Evolutionary conservation across 2,888 invertebrate genomes (phyloP).

Genomic region (Eustalomyia histrio): DNA sequence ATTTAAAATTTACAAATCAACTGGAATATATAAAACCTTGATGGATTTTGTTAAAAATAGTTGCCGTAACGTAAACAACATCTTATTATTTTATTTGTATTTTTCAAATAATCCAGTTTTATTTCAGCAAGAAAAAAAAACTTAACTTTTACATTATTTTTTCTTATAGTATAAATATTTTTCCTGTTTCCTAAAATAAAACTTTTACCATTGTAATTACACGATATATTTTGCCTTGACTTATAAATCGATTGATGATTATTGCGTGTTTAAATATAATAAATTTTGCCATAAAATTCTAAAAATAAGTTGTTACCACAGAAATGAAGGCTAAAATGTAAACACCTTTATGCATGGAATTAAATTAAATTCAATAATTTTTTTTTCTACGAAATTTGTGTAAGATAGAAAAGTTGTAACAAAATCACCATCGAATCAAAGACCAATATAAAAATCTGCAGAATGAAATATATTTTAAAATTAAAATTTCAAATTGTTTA

Average conservation of each 20-base stretch:
- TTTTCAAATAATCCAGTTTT: not conserved
- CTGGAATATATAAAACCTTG: too few relatives aligned
- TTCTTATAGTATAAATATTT: too few relatives aligned
- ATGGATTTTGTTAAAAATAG: too few relatives aligned
- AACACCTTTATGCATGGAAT: constrained; percentile 19
- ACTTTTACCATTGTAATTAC: constrained; percentile 41
- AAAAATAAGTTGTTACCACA: constrained; percentile 20
- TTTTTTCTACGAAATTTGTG: constrained; percentile 13
- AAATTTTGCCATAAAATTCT: constrained; percentile 24
- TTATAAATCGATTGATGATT: constrained; percentile 55
- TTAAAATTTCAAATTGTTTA: not conserved
- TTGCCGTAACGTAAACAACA: too few relatives aligned
- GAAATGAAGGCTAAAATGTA: constrained; percentile 36
- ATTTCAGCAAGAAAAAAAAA: not conserved
- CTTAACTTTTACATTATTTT: too few relatives aligned
- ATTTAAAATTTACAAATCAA: too few relatives aligned
- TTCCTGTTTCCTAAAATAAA: constrained; percentile 25
- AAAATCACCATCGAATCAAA: constrained; percentile 61
- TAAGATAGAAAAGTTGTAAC: constrained; percentile 39
- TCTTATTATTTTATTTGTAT: too few relatives aligned
- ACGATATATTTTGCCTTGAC: constrained; percentile 50
- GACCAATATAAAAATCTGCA: constrained; percentile 70
- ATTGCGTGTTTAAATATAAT: constrained; percentile 58
- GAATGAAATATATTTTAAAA: constrained; percentile 3
- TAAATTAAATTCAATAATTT: constrained; percentile 24